phyloP scores from a whole-genome alignment of 2,888 invertebrate genomes.

The Enchytraeus crypticus region DNA sequence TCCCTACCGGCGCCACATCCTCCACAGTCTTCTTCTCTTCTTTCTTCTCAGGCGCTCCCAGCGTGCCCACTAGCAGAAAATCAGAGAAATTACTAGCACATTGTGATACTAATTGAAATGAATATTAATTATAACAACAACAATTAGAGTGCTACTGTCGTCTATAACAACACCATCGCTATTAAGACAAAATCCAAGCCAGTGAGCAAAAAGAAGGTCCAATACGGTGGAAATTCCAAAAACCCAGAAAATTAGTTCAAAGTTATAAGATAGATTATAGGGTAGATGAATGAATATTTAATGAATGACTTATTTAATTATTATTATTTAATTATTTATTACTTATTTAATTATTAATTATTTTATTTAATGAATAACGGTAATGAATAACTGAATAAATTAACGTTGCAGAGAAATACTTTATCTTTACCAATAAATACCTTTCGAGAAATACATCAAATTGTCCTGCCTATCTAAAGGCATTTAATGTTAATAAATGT shows the following conservation, averaged over 20 bases:
- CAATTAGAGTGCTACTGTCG: not conserved
- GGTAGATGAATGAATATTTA: too few relatives aligned
- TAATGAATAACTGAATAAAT: too few relatives aligned
- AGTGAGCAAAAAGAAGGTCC: too few relatives aligned
- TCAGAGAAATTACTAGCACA: not conserved
- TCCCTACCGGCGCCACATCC: not conserved
- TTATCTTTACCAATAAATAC: too few relatives aligned
- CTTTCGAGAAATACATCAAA: too few relatives aligned
- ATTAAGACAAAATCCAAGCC: too few relatives aligned
- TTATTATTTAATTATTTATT: not conserved
- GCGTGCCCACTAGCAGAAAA: too few relatives aligned
- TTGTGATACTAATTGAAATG: not conserved
- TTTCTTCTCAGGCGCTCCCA: not conserved
- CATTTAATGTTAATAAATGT: too few relatives aligned
- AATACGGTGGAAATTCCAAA: not conserved
- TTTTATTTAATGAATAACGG: not conserved
- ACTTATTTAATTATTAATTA: not conserved
- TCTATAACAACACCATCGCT: not conserved
- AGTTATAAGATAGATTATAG: too few relatives aligned
- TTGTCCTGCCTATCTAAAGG: too few relatives aligned
- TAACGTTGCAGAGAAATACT: too few relatives aligned
- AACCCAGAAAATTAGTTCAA: not conserved
- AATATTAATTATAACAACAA: not conserved
- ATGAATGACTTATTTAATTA: too few relatives aligned
- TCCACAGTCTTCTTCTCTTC: not conserved